phyloP scores from a whole-genome alignment of 2,888 invertebrate species.

The Polia nebulosa region DNA sequence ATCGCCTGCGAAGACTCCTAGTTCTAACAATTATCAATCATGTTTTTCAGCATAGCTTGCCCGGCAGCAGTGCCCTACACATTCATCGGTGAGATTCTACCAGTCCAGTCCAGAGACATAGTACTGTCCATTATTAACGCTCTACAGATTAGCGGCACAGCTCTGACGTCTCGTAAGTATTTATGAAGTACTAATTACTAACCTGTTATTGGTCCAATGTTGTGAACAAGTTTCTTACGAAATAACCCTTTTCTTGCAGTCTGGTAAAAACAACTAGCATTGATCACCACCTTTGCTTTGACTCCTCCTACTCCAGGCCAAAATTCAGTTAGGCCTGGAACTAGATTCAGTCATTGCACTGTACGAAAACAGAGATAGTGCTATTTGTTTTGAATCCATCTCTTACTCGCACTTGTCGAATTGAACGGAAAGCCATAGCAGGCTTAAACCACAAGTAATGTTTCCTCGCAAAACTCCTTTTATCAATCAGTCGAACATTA shows the following conservation, averaged over 20 bases:
- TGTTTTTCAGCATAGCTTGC: slow-evolving; percentile 82
- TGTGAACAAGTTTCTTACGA: not conserved
- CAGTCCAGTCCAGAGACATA: slow-evolving; percentile 81
- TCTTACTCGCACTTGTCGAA: not conserved
- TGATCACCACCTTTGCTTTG: not conserved
- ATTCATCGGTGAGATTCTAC: slow-evolving; percentile 86
- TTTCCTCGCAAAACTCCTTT: not conserved
- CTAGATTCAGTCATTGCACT: too few relatives aligned
- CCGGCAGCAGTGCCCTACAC: slow-evolving; percentile 86
- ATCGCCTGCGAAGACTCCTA: not conserved
- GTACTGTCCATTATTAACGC: slow-evolving; percentile 84
- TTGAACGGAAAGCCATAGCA: not conserved
- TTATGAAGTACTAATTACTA: not conserved
- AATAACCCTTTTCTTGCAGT: too few relatives aligned
- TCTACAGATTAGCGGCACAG: slow-evolving; percentile 83
- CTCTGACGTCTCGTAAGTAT: slow-evolving; percentile 84
- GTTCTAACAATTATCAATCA: not conserved
- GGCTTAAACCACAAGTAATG: not conserved
- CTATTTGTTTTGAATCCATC: not conserved
- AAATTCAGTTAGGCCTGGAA: not conserved
- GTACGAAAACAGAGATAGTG: not conserved
- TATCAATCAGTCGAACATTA: not conserved
- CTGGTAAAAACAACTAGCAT: not conserved
- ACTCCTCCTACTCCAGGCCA: not conserved
- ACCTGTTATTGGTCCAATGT: not conserved